Base-by-base conservation (phyloP, 2,888 invertebrate species). In the Phortica okadai region DNA sequence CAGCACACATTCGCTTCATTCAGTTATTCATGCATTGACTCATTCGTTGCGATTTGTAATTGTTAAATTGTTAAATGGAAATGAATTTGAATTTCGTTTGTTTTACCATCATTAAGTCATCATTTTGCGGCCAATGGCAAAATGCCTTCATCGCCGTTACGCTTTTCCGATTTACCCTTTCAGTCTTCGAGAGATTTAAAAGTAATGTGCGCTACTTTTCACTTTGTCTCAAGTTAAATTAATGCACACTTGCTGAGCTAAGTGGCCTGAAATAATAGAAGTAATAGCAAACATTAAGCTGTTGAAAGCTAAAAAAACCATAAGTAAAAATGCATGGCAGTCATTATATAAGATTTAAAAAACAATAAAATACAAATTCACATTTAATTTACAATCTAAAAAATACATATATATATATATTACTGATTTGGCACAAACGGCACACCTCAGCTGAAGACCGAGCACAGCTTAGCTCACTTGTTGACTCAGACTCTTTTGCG, bases 31-130 rank as follows among this genome's bases (percentile, higher is more conserved):
- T 62, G 25, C 16, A n/a, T n/a, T 62, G 10, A 62, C 25, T 3
- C 59, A 21, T 25, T 21, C 59, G 33, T 3, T 2, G 33, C 33
- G 25, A 50, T 41, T 72, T 54, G 56, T 56, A 72, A 72, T 72
- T 70, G 70, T 70, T 11, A 70, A 59, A 54, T 70, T 25, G 14
- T 70, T 54, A 33, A 70, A 54, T 70, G 54, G 25, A 21, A 54
- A 69, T 69, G 44, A 10, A 54, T 54, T 54, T 54, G 16, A 11
- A 21, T 54, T 70, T 54, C 50, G 1, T 70, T n/a, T 70, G 16
- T 69, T 44, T 6, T 50, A 50, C 3, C 14, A 11, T 50, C 50
- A 50, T 8, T 14, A 50, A 14, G 14, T 5, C 14, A 8, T 8
- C 14, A 66, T 41, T 66, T 66, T 1, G 33, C n/a, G 21, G 16